Conservation (phyloP, 1,140 invertebrate genomes). For the Hypothenemus hampei region DNA sequence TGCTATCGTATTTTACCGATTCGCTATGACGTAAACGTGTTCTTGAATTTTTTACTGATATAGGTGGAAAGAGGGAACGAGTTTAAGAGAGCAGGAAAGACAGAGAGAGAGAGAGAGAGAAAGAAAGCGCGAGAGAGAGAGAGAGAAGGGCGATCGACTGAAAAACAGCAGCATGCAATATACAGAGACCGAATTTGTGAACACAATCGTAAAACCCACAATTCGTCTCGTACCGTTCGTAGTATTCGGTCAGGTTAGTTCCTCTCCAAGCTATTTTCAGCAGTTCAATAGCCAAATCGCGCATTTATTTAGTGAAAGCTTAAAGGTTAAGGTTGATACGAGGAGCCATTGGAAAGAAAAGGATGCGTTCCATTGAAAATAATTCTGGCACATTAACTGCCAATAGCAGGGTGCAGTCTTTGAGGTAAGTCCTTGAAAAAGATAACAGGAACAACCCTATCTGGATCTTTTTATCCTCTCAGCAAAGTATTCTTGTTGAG, state of each 20-base stretch:
- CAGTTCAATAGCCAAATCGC: constrained; percentile 15
- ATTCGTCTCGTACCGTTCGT: too few relatives aligned
- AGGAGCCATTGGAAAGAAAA: neutral
- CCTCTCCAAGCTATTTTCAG: constrained; percentile 8
- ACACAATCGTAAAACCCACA: too few relatives aligned
- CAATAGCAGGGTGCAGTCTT: constrained; percentile 22
- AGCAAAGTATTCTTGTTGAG: too few relatives aligned
- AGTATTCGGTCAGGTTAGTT: constrained; percentile 24
- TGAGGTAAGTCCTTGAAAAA: too few relatives aligned
- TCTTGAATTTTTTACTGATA: constrained; percentile 29
- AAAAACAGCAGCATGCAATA: constrained; percentile 14
- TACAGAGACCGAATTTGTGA: too few relatives aligned
- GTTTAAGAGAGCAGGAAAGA: too few relatives aligned
- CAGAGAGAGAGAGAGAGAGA: constrained; percentile 1
- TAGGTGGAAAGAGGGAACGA: constrained; percentile 16
- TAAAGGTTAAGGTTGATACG: constrained; percentile 13
- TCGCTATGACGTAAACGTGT: constrained; percentile 24
- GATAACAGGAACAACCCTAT: too few relatives aligned
- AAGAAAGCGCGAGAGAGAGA: too few relatives aligned
- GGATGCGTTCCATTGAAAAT: constrained; percentile 22
- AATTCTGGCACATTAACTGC: constrained; percentile 14
- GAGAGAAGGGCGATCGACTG: constrained; percentile 23
- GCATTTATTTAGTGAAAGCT: constrained; percentile 1
- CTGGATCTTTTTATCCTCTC: too few relatives aligned
- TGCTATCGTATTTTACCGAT: constrained; percentile 14